Conservation (phyloP, 2,888 invertebrate genomes). For the Cancer borealis region DNA sequence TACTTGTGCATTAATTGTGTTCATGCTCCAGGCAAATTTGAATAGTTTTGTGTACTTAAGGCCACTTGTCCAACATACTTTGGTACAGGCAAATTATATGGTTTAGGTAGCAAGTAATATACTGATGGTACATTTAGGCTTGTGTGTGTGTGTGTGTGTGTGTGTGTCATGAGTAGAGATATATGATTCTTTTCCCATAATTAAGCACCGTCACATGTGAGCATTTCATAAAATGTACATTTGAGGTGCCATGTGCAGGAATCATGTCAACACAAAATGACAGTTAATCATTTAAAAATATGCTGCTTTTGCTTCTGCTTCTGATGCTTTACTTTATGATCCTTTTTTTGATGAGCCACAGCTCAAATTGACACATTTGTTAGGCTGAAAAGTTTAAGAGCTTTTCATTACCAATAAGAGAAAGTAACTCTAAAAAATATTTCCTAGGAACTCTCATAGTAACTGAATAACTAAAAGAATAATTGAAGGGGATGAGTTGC, state of each 20-base stretch:
- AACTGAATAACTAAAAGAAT: too few relatives aligned
- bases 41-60: neutral
- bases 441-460: too few relatives aligned
- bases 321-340: too few relatives aligned
- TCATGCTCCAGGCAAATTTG: too few relatives aligned
- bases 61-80: neutral
- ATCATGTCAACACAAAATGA: neutral
- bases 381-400: neutral
- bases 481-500: too few relatives aligned
- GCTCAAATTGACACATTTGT: neutral
- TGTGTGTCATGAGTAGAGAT: neutral
- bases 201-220: neutral
- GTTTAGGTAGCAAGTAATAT: neutral
- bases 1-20: too few relatives aligned
- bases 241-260: neutral
- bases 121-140: neutral
- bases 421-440: too few relatives aligned
- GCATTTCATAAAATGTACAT: neutral
- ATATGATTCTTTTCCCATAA: neutral
- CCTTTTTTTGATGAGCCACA: neutral
- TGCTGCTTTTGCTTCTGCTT: neutral
- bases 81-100: neutral
- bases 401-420: too few relatives aligned
- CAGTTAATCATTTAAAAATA: neutral
- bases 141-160: slow-evolving; percentile 28